These are phyloP conservation scores for Galendromus occidentalis DNA, from an alignment of 1,140 invertebrate genomes.

Conservation along the genomic window DNA sequence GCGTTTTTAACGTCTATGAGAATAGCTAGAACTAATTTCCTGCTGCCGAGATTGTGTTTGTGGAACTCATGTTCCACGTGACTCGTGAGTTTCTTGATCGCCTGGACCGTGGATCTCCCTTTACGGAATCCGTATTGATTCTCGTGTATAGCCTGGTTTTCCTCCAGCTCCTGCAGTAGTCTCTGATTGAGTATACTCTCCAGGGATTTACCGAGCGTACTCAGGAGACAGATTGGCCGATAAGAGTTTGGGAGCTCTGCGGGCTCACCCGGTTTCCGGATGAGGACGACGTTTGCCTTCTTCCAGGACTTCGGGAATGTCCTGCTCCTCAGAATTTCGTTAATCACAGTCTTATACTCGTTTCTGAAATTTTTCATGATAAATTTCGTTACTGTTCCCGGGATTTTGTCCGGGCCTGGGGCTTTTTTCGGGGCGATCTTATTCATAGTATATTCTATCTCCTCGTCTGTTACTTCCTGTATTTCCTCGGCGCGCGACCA, in stretches of 20 bases:
- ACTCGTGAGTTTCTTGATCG: background rate
- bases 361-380: background rate
- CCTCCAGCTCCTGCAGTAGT: background rate
- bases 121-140: background rate
- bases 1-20: too few species aligned
- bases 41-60: too few species aligned
- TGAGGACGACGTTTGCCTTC: background rate
- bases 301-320: background rate
- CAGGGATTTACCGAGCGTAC: background rate
- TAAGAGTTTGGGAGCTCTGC: background rate
- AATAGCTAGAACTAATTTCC: too few species aligned
- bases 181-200: background rate
- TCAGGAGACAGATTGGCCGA: background rate
- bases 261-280: background rate
- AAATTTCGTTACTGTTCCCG: background rate
- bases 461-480: background rate
- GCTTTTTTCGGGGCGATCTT: background rate
- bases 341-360: background rate
- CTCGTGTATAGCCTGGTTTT: background rate
- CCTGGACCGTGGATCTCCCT: background rate
- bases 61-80: background rate
- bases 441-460: background rate
- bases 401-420: background rate
- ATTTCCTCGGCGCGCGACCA: background rate
- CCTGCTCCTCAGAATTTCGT: background rate